Evolutionary conservation across 2,888 invertebrate genomes (phyloP).

Genomic region (Belgica antarctica): DNA sequence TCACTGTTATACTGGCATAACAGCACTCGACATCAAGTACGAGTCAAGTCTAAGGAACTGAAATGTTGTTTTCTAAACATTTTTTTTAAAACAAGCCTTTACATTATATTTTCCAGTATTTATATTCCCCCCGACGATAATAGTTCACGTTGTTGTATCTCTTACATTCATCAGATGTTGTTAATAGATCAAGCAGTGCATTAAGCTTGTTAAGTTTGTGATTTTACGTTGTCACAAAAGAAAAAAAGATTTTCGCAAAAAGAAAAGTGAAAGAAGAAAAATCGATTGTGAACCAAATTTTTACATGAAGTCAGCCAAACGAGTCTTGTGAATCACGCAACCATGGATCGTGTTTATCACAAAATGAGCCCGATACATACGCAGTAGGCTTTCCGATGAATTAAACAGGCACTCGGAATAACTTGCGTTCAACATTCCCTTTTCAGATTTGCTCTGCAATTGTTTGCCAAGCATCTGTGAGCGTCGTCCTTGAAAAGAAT

Average conservation of each 20-base stretch:
- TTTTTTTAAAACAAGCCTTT: neutral
- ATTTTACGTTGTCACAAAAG: too few relatives aligned
- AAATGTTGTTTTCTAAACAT: neutral
- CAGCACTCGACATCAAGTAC: too few relatives aligned
- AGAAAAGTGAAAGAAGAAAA: neutral
- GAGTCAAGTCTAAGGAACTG: too few relatives aligned
- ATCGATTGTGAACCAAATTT: neutral
- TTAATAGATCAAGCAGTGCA: neutral
- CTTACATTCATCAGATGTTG: neutral
- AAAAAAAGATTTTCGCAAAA: neutral
- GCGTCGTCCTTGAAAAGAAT: neutral
- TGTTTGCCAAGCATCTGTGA: neutral
- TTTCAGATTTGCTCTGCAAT: neutral
- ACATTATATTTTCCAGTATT: neutral
- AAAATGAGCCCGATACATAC: neutral
- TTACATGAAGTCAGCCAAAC: slow-evolving; percentile 3
- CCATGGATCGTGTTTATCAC: neutral
- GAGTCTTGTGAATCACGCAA: slow-evolving; percentile 2
- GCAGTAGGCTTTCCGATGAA: neutral
- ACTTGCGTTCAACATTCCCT: too few relatives aligned
- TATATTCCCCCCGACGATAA: neutral
- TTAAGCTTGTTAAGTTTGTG: neutral
- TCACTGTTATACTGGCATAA: neutral
- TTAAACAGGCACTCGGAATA: neutral
- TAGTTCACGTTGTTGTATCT: neutral